Evolutionary conservation across 2,797 vertebrate species (phyloP).

Genomic region (Paratrypauchen microcephalus): DNA sequence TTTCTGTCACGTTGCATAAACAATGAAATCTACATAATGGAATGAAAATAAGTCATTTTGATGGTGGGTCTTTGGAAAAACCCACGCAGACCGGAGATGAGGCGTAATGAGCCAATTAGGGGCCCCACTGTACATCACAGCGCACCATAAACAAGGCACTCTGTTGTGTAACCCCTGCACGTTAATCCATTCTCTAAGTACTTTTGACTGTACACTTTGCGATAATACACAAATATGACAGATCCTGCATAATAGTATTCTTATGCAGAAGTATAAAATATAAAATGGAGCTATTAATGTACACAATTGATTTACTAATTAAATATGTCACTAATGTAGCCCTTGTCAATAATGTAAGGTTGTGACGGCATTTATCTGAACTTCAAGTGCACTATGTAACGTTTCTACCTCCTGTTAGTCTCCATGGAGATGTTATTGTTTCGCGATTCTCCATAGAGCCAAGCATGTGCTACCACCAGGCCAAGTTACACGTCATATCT

Average conservation of each 20-base stretch:
- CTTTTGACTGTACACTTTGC: not conserved
- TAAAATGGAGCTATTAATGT: not conserved
- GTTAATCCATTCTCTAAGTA: not conserved
- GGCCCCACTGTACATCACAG: not conserved
- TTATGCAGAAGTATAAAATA: not conserved
- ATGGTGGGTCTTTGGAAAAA: not conserved
- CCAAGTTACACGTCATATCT: too few species aligned
- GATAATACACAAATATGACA: not conserved
- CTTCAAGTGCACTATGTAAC: too few species aligned
- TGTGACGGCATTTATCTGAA: too few species aligned
- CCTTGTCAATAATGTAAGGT: too few species aligned
- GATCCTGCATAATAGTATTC: not conserved
- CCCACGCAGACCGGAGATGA: constrained; percentile 6
- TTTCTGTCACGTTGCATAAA: not conserved
- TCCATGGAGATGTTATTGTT: too few species aligned
- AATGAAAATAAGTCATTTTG: constrained; percentile 2
- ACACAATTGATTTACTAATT: too few species aligned
- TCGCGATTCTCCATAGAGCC: too few species aligned
- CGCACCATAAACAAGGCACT: not conserved
- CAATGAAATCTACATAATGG: not conserved
- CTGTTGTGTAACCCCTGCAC: not conserved
- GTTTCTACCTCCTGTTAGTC: too few species aligned
- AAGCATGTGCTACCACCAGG: too few species aligned
- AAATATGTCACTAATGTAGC: too few species aligned
- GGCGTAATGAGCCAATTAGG: constrained; percentile 3